Percentiles rank a stretch among this genome's conserved stretches.
Conservation (phyloP, 2,797 vertebrate genomes). For the Melanotaenia parkinsoni region DNA sequence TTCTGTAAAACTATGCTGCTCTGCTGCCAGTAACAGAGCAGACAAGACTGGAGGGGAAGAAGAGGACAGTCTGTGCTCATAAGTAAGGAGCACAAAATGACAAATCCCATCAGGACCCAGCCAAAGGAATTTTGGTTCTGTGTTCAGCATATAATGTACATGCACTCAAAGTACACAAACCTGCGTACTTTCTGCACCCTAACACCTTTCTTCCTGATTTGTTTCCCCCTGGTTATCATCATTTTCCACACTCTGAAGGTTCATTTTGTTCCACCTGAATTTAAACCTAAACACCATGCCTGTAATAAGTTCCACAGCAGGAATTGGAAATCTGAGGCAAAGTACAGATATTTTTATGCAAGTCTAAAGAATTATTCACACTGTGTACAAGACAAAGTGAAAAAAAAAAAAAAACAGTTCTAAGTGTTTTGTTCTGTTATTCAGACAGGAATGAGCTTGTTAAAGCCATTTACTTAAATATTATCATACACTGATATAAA, state of each 20-base stretch:
- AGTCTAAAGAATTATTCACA: background rate
- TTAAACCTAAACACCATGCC: conserved; percentile 52
- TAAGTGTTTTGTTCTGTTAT: background rate
- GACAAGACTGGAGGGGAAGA: conserved; percentile 40
- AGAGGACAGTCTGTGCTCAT: conserved; percentile 57
- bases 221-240: conserved; percentile 51
- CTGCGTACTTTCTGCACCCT: conserved; percentile 21
- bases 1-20: conserved; percentile 29
- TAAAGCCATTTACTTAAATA: background rate
- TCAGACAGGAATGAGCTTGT: background rate
- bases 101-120: conserved; percentile 33
- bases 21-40: conserved; percentile 34
- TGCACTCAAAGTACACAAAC: conserved; percentile 45
- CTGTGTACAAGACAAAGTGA: background rate
- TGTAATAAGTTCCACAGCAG: conserved; percentile 33
- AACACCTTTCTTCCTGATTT: conserved; percentile 42
- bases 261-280: conserved; percentile 57
- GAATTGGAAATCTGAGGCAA: conserved; percentile 42
- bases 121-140: conserved; percentile 47
- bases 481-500: background rate
- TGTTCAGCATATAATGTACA: conserved; percentile 45
- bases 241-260: conserved; percentile 56
- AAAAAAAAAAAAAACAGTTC: background rate
- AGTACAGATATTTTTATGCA: conserved; percentile 21
- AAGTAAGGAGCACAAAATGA: conserved; percentile 27